Base-by-base conservation (phyloP, 2,888 invertebrate genomes). In the Leptinotarsa peninsularis region DNA sequence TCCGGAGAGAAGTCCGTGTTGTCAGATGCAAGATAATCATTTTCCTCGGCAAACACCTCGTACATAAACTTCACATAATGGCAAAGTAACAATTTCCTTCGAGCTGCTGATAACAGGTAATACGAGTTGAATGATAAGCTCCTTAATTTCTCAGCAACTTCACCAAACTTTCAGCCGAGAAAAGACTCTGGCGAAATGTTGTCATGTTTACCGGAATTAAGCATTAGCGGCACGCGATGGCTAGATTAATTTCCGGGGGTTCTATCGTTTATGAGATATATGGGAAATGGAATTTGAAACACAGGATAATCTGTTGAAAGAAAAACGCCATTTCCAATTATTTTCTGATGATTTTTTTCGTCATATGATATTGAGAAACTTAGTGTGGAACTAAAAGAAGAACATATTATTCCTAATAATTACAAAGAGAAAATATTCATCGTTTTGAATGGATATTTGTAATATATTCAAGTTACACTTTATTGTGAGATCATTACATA, bases 91-190 rank as follows among this genome's bases (percentile, higher is more conserved):
- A 76, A 76, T 76, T 76, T 76, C 73, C 76, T 66, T 49, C 70
- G 33, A 60, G 73, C 67, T 49, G 63, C 68, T 75, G 76, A 78
- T 77, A 60, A 58, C 54, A 49, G 67, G 76, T 77, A 77, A 77
- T 77, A 77, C 76, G 71, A 74, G 78, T 75, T 77, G 78, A 78
- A 78, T 77, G 80, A 81, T 79, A 81, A 81, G 79, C 78, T 76
- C 76, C 76, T 79, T 77, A 79, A 81, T 81, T 81, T 81, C 79
- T 78, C 76, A 78, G 67, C 73, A 76, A 79, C 72, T 77, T 76
- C 73, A 56, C 67, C 50, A 52, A 79, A 79, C 77, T 77, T 79
- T 79, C 77, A 70, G 27, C 17, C 33, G 49, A 58, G 70, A 72
- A 66, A 56, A 74, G 76, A 67, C 75, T 77, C 71, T 69, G 21